phyloP scores from a whole-genome alignment of 2,113 vertebrate species.

The Sclerurus mexicanus region DNA sequence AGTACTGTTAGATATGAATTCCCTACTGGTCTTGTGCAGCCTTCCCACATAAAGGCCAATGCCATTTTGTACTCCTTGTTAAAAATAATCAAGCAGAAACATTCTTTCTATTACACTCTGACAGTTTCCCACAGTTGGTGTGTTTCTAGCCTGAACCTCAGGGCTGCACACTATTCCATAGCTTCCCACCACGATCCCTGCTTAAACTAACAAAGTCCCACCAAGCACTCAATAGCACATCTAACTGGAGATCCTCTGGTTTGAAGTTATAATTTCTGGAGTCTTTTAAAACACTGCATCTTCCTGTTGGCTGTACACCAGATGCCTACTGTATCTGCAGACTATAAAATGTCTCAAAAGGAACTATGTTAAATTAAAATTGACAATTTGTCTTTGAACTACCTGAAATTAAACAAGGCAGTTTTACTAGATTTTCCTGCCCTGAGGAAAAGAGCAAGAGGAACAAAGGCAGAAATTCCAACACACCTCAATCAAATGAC shows the following conservation, averaged over 20 bases:
- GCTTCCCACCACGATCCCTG: background rate
- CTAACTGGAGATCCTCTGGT: background rate
- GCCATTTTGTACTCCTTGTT: background rate
- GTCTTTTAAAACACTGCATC: slow-evolving; percentile 23
- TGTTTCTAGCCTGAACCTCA: background rate
- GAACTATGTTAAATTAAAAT: slow-evolving; percentile 67
- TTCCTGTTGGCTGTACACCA: slow-evolving; percentile 60
- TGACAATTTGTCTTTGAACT: slow-evolving; percentile 72
- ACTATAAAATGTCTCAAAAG: slow-evolving; percentile 66
- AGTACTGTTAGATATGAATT: background rate
- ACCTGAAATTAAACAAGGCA: slow-evolving; percentile 57
- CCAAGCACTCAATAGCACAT: background rate
- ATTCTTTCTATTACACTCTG: background rate
- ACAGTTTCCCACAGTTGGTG: background rate
- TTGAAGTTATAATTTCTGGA: slow-evolving; percentile 1
- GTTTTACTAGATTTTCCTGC: slow-evolving; percentile 72
- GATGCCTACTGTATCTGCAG: slow-evolving; percentile 47
- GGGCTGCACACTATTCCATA: background rate
- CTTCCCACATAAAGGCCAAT: background rate
- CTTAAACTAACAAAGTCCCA: background rate
- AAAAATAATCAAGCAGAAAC: background rate
- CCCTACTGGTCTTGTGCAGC: background rate
- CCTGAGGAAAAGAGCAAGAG: slow-evolving; percentile 62
- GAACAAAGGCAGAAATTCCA: slow-evolving; percentile 71
- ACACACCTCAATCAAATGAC: slow-evolving; percentile 50